These are phyloP conservation scores for Lophius americanus DNA, from an alignment of 2,797 vertebrate species.

Conservation along the genomic window DNA sequence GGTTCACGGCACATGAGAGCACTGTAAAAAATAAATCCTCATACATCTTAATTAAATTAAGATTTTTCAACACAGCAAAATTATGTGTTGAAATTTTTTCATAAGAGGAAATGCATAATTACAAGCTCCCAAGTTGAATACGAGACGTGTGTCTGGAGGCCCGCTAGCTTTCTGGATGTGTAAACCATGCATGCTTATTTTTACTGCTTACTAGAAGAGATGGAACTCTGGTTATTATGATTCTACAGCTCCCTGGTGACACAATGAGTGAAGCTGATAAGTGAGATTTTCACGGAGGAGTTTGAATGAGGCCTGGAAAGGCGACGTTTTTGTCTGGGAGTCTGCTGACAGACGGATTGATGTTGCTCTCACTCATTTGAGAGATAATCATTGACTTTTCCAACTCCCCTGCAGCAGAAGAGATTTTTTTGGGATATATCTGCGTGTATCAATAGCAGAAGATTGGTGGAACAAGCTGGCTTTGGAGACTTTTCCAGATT, in stretches of 20 bases:
- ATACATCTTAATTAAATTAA: constrained; percentile 32
- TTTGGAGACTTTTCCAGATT: constrained; percentile 46
- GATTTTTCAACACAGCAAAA: constrained; percentile 26
- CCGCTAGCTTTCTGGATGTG: constrained; percentile 14
- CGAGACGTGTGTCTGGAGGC: constrained; percentile 23
- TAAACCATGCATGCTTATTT: constrained; percentile 14
- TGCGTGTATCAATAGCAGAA: constrained; percentile 48
- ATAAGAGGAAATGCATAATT: constrained; percentile 35
- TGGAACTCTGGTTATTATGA: constrained; percentile 36
- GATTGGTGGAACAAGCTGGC: constrained; percentile 21
- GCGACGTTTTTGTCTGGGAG: constrained; percentile 59
- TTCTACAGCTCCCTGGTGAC: constrained; percentile 31
- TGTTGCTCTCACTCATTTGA: constrained; percentile 64
- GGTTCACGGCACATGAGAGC: constrained; percentile 16
- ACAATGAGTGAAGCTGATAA: constrained; percentile 16
- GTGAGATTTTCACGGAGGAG: constrained; percentile 22
- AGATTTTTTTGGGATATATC: constrained; percentile 36
- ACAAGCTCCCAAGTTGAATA: constrained; percentile 11
- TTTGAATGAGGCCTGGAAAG: constrained; percentile 53
- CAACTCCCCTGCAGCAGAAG: constrained; percentile 48
- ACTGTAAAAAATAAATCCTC: constrained; percentile 29
- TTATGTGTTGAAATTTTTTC: constrained; percentile 17
- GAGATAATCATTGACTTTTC: constrained; percentile 74
- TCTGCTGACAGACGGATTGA: constrained; percentile 76
- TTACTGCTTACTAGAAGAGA: constrained; percentile 28